These are phyloP conservation scores for Mylabris phalerata DNA, from an alignment of 1,140 invertebrate genomes.

Conservation along the genomic window DNA sequence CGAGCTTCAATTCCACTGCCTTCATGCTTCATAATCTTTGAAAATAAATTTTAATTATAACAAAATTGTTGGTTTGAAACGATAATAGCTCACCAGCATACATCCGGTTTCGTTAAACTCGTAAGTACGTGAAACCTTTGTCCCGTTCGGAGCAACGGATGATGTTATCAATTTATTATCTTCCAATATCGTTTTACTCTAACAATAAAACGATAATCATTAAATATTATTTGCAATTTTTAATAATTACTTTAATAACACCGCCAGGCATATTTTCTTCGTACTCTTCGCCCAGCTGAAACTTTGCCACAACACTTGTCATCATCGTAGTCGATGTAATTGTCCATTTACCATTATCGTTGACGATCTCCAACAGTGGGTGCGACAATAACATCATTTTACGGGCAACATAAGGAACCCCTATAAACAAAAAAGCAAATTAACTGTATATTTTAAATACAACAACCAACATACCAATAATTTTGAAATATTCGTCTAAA, in stretches of 20 bases:
- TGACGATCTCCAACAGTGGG: slow-evolving; percentile 51
- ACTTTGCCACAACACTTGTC: slow-evolving; percentile 42
- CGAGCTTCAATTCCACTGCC: slow-evolving; percentile 27
- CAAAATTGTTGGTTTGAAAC: not conserved
- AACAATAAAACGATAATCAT: slow-evolving; percentile 31
- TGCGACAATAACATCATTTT: slow-evolving; percentile 56
- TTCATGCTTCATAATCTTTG: slow-evolving; percentile 30
- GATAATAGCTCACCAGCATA: slow-evolving; percentile 47
- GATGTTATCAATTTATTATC: slow-evolving; percentile 48
- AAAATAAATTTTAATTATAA: slow-evolving; percentile 15
- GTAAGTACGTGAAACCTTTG: slow-evolving; percentile 48
- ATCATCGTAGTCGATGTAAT: slow-evolving; percentile 50
- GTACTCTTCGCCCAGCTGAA: slow-evolving; percentile 48
- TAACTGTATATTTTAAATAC: slow-evolving; percentile 31
- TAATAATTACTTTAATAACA: slow-evolving; percentile 23
- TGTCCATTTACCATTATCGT: slow-evolving; percentile 48
- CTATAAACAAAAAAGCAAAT: slow-evolving; percentile 19
- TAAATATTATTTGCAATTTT: slow-evolving; percentile 32
- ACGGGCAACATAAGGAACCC: slow-evolving; percentile 49
- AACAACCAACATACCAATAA: slow-evolving; percentile 45
- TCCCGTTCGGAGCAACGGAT: slow-evolving; percentile 46
- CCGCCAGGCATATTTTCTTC: slow-evolving; percentile 46
- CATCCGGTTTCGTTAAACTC: slow-evolving; percentile 50
- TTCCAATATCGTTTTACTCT: slow-evolving; percentile 49
- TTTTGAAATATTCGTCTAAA: slow-evolving; percentile 52